Evolutionary conservation across 2,113 vertebrate genomes (phyloP), one percentile per base, ranked within the genome.

Genomic region (Trogon melanurus): DNA sequence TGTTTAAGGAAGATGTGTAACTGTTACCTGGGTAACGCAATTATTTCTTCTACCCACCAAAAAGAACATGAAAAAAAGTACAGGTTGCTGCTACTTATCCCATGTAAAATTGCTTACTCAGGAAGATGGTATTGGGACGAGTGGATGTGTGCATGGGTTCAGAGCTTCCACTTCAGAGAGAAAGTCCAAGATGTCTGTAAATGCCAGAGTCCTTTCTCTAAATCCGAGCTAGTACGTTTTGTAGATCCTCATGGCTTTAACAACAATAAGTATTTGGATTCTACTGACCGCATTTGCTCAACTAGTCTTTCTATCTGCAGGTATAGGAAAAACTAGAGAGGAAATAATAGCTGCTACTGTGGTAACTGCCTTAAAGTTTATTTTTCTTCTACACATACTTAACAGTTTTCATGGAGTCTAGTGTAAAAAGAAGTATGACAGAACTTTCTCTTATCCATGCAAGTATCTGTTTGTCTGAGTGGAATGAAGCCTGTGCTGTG

Each of bases 71-170:
- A 23, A 30, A 67, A 41, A 19, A 41, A 58, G 14, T 30, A 15
- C 0, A 0, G 2, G 2, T 61, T 53, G 26, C 19, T 65, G 15
- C 9, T 67, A 5, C 48, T 79, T 66, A 30, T 56, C 25, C 6
- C 1, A 0, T 21, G 3, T 34, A 38, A 26, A 8, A 34, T 29
- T 3, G 22, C 13, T 30, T 6, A 7, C 6, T 67, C 14, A 57
- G 32, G 8, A 78, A 58, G 8, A 11, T 18, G 11, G 22, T 30
- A 5, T 3, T 67, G 13, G 45, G 16, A 75, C 5, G 8, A 44
- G 29, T 34, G 25, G 0, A 1, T 0, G 0, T 41, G 9, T 83
- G 34, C 22, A 9, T 44, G 20, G 18, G 25, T 64, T 91, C 20
- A 56, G 34, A 48, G 27, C 21, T 85, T 76, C 32, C 45, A 1